Evolutionary conservation across 2,888 invertebrate genomes (phyloP), one percentile per base, ranked within the genome.

Genomic region (Ochropleura plecta): DNA sequence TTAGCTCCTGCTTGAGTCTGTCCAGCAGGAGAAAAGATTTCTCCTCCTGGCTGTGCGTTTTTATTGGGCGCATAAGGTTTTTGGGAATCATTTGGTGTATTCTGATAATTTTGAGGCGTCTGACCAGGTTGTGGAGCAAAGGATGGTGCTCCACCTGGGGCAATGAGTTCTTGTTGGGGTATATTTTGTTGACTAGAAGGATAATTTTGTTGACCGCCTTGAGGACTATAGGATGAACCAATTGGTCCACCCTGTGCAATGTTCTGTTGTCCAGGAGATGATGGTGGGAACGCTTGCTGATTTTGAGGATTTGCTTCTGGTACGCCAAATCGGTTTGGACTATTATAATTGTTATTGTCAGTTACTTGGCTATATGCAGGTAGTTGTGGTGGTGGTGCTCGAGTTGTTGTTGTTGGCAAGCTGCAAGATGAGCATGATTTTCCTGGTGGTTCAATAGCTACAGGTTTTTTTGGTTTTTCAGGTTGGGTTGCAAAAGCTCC

Each of bases 391-490:
- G 92, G 83, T 70, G 93, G 94, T 70, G 93, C 91, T 77, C 86
- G 86, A 16, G 95, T 94, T 0, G 96, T 94, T 4, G 97, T 96
- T 6, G 97, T 96, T 1, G 97, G 97, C 65, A 97, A 93, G 79
- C 97, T 97, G 88, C 97, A 97, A 79, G 96, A 95, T 42, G 97
- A 97, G 85, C 97, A 97, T 2, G 97, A 96, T 72, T 94, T 96
- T 9, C 89, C 91, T 30, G 96, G 95, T 49, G 95, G 94, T 91
- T 86, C 94, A 82, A 87, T 91, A 49, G 90, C 84, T 71, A 88
- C 78, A n/a, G 88, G 78, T 62, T 89, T 86, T 1, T 78, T 70
- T 48, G 84, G 76, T 49, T 67, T 80, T 14, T 20, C n/a, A 10
- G 70, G 81, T 69, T 70, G 70, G 14, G 57, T 14, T 30, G 49